Evolutionary conservation across 2,797 vertebrate genomes (phyloP).

Genomic region (Neosilurus mollespiculum): DNA sequence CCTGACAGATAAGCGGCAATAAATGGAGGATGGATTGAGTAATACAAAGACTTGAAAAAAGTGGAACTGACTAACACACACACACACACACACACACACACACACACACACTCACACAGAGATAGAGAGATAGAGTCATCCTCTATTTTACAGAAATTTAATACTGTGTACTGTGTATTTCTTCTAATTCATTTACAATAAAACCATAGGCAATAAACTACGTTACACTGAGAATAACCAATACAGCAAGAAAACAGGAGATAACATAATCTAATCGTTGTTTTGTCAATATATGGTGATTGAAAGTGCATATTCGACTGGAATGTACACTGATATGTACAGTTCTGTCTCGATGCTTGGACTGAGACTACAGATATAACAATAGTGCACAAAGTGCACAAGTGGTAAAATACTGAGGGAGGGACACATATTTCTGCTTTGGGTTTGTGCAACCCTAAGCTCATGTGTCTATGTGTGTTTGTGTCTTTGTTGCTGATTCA

Average conservation of each 20-base stretch:
- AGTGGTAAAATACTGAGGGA: conserved; percentile 11
- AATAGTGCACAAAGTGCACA: background rate
- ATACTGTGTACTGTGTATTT: background rate
- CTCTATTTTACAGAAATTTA: background rate
- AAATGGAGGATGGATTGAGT: no score
- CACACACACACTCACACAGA: background rate
- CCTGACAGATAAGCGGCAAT: no score
- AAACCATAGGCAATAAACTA: background rate
- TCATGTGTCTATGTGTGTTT: conserved; percentile 15
- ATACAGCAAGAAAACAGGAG: background rate
- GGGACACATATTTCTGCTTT: background rate
- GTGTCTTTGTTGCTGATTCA: conserved; percentile 7
- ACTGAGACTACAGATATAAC: background rate
- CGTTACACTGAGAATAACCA: background rate
- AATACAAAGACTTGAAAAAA: background rate
- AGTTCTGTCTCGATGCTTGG: background rate
- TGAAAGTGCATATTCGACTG: background rate
- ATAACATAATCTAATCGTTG: background rate
- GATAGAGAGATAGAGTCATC: background rate
- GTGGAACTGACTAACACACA: background rate
- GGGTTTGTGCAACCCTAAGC: background rate
- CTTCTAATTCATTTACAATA: background rate
- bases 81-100: no score
- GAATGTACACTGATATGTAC: background rate
- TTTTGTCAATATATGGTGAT: background rate